These are phyloP conservation scores for Athrips mouffetella DNA, from an alignment of 2,888 invertebrate genomes.

Conservation along the genomic window DNA sequence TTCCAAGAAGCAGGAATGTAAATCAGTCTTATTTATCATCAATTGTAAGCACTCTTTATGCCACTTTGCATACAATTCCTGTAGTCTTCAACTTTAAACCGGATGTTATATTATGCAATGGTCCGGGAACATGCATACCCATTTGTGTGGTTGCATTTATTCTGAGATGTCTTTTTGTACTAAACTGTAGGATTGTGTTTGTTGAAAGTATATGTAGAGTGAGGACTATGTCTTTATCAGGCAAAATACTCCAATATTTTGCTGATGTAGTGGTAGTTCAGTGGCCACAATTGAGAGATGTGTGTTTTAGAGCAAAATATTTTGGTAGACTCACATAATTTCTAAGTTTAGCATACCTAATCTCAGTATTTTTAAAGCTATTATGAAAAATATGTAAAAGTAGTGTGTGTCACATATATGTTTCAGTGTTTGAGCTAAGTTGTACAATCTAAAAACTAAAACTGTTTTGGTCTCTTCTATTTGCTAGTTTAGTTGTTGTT, in stretches of 20 bases:
- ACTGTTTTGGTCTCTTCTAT: too few species aligned
- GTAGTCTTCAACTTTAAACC: constrained; percentile 84
- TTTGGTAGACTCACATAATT: constrained; percentile 81
- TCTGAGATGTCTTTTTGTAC: constrained; percentile 82
- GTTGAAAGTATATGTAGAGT: constrained; percentile 98
- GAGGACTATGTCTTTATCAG: constrained; percentile 91
- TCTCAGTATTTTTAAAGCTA: constrained; percentile 41
- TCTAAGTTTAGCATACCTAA: too few species aligned
- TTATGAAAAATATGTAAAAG: too few species aligned
- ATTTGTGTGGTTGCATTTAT: constrained; percentile 88
- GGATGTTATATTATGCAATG: constrained; percentile 92
- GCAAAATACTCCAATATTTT: constrained; percentile 89
- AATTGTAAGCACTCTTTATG: constrained; percentile 85
- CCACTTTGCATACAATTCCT: constrained; percentile 83
- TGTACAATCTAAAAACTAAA: too few species aligned
- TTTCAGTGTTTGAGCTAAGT: too few species aligned
- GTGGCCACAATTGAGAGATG: constrained; percentile 88
- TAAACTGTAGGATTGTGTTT: constrained; percentile 88
- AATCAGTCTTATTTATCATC: constrained; percentile 90
- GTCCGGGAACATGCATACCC: constrained; percentile 98
- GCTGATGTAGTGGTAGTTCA: constrained; percentile 94
- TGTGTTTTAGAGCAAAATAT: constrained; percentile 84
- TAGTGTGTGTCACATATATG: too few species aligned
- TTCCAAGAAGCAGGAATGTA: constrained; percentile 92
- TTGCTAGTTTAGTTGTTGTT: too few species aligned